A percentile compares a stretch with the other conserved stretches of the same genome.
phyloP scores from a whole-genome alignment of 2,113 vertebrate species.

The Enhydra lutris region DNA sequence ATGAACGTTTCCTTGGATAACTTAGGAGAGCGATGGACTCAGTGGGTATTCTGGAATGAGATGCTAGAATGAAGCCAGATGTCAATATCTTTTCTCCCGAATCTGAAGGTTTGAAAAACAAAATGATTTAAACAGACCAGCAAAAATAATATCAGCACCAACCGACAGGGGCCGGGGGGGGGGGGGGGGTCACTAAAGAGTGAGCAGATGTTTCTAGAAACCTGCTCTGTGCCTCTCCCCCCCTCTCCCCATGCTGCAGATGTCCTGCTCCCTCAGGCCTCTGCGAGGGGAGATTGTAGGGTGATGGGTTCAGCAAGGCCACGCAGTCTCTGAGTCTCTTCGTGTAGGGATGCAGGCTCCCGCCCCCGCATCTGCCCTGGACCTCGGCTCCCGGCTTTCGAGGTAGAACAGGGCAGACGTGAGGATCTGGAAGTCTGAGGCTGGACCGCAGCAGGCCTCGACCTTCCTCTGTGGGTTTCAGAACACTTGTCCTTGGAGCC shows the following conservation, averaged over 20 bases:
- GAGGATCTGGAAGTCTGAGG: too few relatives aligned
- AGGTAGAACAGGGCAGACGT: too few relatives aligned
- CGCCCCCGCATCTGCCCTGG: accelerated
- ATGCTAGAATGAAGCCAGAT: background rate
- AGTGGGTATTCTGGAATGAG: background rate
- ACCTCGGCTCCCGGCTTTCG: accelerated
- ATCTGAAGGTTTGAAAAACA: background rate
- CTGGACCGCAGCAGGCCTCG: too few relatives aligned
- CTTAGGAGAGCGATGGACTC: accelerated
- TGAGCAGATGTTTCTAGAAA: background rate
- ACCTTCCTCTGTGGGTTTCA: too few relatives aligned
- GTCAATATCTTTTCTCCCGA: background rate
- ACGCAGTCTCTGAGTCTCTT: background rate
- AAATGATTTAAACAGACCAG: background rate
- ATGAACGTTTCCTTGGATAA: background rate
- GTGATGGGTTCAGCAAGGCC: background rate
- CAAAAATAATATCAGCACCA: background rate
- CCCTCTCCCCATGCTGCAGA: background rate
- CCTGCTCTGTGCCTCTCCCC: background rate
- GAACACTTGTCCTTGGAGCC: background rate
- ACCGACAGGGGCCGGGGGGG: accelerated
- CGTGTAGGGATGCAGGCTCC: background rate
- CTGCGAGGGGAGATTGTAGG: background rate
- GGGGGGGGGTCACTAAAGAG: too few relatives aligned
- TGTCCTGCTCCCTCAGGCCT: background rate